Percentiles rank a stretch among this genome's conserved stretches.
Conservation (phyloP, 2,797 vertebrate species). For the Ataeniobius toweri region DNA sequence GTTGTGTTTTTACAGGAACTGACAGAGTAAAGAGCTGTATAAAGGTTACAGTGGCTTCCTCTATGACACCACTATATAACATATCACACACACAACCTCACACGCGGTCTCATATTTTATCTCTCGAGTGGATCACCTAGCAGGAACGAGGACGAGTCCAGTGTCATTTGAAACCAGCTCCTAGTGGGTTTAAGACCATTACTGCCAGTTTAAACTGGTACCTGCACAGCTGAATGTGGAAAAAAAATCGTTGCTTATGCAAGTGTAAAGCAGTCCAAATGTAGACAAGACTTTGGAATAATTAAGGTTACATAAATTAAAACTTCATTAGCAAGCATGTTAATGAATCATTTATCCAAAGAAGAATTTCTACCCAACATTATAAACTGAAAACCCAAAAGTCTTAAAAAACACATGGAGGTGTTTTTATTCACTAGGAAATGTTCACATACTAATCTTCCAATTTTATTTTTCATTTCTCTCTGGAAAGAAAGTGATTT, state of each 20-base stretch:
- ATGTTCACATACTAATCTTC: too few relatives aligned
- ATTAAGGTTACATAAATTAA: not conserved
- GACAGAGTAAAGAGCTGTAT: constrained; percentile 83
- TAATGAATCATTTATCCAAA: too few relatives aligned
- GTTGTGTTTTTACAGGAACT: constrained; percentile 79
- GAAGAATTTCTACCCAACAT: too few relatives aligned
- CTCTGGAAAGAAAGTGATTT: too few relatives aligned
- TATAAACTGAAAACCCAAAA: too few relatives aligned
- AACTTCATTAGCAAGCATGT: too few relatives aligned
- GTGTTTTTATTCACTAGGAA: too few relatives aligned
- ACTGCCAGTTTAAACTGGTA: not conserved
- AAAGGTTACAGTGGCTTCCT: constrained; percentile 82
- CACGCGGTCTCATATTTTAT: constrained; percentile 26
- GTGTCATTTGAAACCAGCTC: not conserved
- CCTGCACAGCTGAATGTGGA: not conserved
- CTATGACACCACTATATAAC: constrained; percentile 78
- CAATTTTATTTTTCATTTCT: too few relatives aligned
- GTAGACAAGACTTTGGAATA: not conserved
- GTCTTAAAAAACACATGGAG: too few relatives aligned
- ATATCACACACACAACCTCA: constrained; percentile 63
- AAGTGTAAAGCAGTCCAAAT: not conserved
- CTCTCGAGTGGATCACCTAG: constrained; percentile 30
- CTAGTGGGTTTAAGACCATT: not conserved
- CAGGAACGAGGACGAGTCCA: constrained; percentile 19
- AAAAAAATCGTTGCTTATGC: too few relatives aligned